Base-by-base conservation (phyloP, 30 jellyfish, hydroid and myxozoan species). In the Hydractinia echinata region DNA sequence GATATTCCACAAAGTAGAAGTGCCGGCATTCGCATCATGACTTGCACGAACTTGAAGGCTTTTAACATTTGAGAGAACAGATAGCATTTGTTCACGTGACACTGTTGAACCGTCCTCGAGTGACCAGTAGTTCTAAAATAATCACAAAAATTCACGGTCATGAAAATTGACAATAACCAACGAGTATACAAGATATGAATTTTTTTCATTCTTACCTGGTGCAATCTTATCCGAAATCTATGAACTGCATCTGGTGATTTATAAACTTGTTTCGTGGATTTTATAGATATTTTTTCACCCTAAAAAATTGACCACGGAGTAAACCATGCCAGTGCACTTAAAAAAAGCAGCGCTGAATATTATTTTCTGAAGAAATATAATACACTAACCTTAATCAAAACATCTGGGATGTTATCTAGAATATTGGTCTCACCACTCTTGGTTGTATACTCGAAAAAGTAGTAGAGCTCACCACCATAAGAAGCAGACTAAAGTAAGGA, bases 61-160 rank as follows among this genome's bases (percentile, higher is more conserved):
- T 54, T 84, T 53, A 5, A 83, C 82, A 53, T 74, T 79, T 4
- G 96, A 81, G 16, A 89, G 70, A 53, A 82, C 68, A 30, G 80
- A 84, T 4, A 89, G 94, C 79, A 90, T 80, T 49, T 85, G 79
- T n/a, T 66, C 79, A 10, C 97, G 79, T 53, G 95, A 74, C n/a
- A 85, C 95, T 56, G 81, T 52, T n/a, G 86, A 56, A 9, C 94
- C 95, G 55, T 86, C 94, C 39, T 54, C 68, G 55, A 66, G 50
- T 7, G 56, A 53, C 97, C 97, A 90, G 15, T 78, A 83, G 19
- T 21, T 69, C 97, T 89, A 51, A 5, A 30, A 30, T 30, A 30
- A 30, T 30, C 44, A 30, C 44, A 30, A 30, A 30, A 30, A 30
- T 30, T 30, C 44, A 30, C 44, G 44, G 44, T 30, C 44, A 30